phyloP scores from a whole-genome alignment of 2,797 vertebrate genomes.

The Gobio occitaniae region DNA sequence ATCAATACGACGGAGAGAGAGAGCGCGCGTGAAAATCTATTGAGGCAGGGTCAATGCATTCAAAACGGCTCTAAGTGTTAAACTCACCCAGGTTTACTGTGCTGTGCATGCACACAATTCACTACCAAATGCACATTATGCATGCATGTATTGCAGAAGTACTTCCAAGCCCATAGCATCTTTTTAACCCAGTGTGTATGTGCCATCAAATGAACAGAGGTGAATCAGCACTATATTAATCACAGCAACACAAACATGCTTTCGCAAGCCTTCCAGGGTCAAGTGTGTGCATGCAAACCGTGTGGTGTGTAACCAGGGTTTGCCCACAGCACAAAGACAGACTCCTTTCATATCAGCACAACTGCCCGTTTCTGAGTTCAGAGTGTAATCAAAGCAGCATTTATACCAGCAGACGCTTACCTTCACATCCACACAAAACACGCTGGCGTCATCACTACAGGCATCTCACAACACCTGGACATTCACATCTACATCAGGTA shows the following conservation, averaged over 20 bases:
- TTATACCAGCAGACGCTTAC: slow-evolving; percentile 17
- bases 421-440: not conserved
- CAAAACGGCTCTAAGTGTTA: slow-evolving; percentile 9
- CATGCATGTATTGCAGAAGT: not conserved
- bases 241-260: slow-evolving; percentile 44
- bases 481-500: not conserved
- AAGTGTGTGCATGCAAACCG: slow-evolving; percentile 61
- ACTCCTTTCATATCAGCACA: slow-evolving; percentile 65
- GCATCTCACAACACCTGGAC: not conserved
- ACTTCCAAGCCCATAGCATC: not conserved
- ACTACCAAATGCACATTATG: too few relatives aligned
- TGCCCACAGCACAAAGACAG: slow-evolving; percentile 60
- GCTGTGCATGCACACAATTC: not conserved
- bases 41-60: slow-evolving; percentile 72
- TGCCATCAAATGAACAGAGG: slow-evolving; percentile 58
- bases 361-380: not conserved
- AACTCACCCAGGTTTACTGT: not conserved
- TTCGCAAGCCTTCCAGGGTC: slow-evolving; percentile 52
- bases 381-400: slow-evolving; percentile 43
- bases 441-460: not conserved
- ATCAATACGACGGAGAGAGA: slow-evolving; percentile 45
- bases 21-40: slow-evolving; percentile 41
- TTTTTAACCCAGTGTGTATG: not conserved
- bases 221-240: slow-evolving; percentile 56
- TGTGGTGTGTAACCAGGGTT: slow-evolving; percentile 73